phyloP scores from a whole-genome alignment of 2,888 invertebrate species.

The Ptilodon capucinus region DNA sequence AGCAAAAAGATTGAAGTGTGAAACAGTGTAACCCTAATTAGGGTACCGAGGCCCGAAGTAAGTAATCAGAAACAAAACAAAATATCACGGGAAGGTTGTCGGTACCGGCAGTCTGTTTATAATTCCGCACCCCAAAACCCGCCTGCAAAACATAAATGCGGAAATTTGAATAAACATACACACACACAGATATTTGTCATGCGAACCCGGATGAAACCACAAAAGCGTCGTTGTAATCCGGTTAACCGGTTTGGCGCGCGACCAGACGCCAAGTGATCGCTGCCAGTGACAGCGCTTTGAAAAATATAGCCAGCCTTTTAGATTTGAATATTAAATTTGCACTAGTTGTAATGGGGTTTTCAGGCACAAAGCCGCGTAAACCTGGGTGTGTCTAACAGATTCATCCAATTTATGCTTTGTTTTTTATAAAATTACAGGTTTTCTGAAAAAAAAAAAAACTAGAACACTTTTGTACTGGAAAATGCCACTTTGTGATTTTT shows the following conservation, averaged over 20 bases:
- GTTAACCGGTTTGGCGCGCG: conserved; percentile 57
- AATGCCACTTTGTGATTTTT: no score
- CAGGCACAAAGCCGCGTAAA: no score
- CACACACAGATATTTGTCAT: conserved; percentile 43
- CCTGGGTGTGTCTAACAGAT: no score
- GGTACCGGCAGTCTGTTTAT: conserved; percentile 32
- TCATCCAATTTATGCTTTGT: no score
- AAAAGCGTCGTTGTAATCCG: conserved; percentile 57
- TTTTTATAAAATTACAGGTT: no score
- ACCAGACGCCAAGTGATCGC: conserved; percentile 46
- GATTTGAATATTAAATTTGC: conserved; percentile 20
- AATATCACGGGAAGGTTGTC: conserved; percentile 23
- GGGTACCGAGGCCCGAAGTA: conserved; percentile 15
- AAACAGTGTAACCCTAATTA: conserved; percentile 28
- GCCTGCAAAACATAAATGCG: conserved; percentile 33
- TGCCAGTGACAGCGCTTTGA: conserved; percentile 44
- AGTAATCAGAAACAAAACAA: conserved; percentile 36
- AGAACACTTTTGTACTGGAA: no score
- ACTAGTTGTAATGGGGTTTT: no score
- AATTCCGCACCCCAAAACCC: conserved; percentile 30
- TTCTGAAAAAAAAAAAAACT: no score
- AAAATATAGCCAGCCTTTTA: conserved; percentile 19
- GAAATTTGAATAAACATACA: conserved; percentile 43
- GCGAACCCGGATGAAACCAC: conserved; percentile 44
- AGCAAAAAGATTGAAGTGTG: conserved; percentile 18